Conservation (phyloP, 2,888 invertebrate species). For the Alcis repandata region DNA sequence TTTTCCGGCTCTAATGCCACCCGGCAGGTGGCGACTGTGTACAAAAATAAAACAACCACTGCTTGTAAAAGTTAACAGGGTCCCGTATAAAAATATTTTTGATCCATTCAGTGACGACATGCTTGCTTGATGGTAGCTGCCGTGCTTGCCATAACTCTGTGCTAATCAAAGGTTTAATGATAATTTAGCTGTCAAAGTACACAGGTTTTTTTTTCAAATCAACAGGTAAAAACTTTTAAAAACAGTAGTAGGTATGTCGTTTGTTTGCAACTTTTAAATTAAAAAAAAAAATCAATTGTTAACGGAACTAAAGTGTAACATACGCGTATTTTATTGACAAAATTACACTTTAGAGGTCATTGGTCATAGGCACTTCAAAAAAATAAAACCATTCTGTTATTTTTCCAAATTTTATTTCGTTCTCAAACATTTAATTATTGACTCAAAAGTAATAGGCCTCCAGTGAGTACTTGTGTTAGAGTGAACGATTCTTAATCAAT, state of each 20-base stretch:
- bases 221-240: too few species aligned
- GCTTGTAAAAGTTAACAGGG: background rate
- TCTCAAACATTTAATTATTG: background rate
- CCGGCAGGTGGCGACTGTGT: constrained; percentile 70
- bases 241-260: too few species aligned
- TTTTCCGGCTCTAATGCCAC: constrained; percentile 75
- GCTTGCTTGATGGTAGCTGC: background rate
- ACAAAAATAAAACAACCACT: constrained; percentile 19
- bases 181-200: too few species aligned
- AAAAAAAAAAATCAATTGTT: too few species aligned
- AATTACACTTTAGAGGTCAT: too few species aligned
- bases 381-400: background rate
- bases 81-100: constrained; percentile 1
- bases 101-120: background rate
- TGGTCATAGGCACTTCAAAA: too few species aligned
- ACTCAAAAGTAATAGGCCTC: background rate
- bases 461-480: background rate
- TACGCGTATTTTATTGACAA: too few species aligned
- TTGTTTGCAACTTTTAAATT: too few species aligned
- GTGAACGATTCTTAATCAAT: constrained; percentile 11
- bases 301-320: too few species aligned
- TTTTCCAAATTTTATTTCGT: background rate
- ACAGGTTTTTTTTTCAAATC: too few species aligned
- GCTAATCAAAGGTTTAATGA: too few species aligned
- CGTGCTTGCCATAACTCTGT: too few species aligned